phyloP scores from a whole-genome alignment of 2,113 vertebrate genomes.

The Protomyctophum bolini region DNA sequence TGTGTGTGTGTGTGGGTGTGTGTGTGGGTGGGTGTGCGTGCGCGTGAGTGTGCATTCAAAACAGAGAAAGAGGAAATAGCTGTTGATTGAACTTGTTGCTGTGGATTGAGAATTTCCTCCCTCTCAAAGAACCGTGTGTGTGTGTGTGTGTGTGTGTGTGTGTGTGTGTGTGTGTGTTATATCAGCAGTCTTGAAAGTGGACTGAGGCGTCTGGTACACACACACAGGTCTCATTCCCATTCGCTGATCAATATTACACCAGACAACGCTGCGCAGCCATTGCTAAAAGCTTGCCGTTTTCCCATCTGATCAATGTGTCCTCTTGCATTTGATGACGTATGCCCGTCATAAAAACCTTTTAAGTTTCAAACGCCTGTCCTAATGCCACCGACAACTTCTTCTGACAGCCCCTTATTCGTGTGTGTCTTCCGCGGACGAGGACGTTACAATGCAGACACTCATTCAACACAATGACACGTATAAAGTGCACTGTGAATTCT shows the following conservation, averaged over 20 bases:
- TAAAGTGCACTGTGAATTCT: no score
- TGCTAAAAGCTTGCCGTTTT: constrained; percentile 43
- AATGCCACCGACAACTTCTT: constrained; percentile 54
- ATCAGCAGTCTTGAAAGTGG: background rate
- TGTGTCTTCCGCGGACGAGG: no score
- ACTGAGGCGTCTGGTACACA: no score
- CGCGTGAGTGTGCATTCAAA: background rate
- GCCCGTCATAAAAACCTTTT: constrained; percentile 52
- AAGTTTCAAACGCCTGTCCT: constrained; percentile 29
- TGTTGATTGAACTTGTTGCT: constrained; percentile 36
- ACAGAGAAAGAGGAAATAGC: constrained; percentile 29
- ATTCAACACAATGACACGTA: no score
- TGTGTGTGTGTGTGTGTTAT: constrained; percentile 6
- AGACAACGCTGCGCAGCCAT: constrained; percentile 31
- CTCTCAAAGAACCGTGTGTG: background rate
- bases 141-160: constrained; percentile 15
- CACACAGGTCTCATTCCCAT: constrained; percentile 30
- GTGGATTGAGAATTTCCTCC: constrained; percentile 52
- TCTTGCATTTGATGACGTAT: constrained; percentile 52
- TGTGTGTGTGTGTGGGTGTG: no score
- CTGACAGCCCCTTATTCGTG: constrained; percentile 47
- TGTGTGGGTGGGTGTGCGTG: background rate
- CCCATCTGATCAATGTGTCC: constrained; percentile 52
- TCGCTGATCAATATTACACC: constrained; percentile 53
- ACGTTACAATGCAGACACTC: no score